Base-by-base conservation (phyloP, 1,140 invertebrate species). In the Drosophila ohnishii region DNA sequence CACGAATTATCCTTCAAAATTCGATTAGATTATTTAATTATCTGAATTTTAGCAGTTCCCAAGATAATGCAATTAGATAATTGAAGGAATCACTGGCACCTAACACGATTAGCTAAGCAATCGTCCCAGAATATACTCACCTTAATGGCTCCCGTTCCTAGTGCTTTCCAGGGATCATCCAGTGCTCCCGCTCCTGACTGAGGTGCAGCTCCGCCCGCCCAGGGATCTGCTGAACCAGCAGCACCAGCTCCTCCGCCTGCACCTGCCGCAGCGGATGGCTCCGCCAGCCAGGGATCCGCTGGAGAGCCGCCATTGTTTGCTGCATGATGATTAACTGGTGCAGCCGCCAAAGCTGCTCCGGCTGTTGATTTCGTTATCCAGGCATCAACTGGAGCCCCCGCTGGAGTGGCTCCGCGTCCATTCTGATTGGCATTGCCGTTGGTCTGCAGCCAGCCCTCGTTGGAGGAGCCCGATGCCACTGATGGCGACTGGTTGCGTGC, bases 201-300 rank as follows among this genome's bases (percentile, higher is more conserved):
- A 2, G 57, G 9, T 5, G 72, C 25, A 34, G 50, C 69, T 9
- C 75, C 39, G 14, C 89, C 58, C 44, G 84, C 77, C 90, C 90
- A 91, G 6, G 90, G 90, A 84, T 91, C 90, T n/a, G 78, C 90
- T 22, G 70, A 42, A 0, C 47, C 37, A 3, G 63, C 30, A 2
- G 63, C 45, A 10, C 45, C 22, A 14, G 47, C 65, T 22, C 14
- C 61, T 13, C 9, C 48, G 2, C 37, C 62, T 44, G 45, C 51
- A 28, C 53, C 60, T 25, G 61, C 16, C 40, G 66, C 47, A 11
- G 50, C 40, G 5, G 58, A 90, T 59, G 92, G 90, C 45, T 90
- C 88, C 3, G 66, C 48, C 72, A 92, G 92, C 94, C 95, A 95
- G 3, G 94, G 94, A 92, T 95, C 95, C 42, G 92, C 92, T 5